Base-by-base conservation (phyloP, 2,797 vertebrate genomes). In the Protosalanx chinensis region DNA sequence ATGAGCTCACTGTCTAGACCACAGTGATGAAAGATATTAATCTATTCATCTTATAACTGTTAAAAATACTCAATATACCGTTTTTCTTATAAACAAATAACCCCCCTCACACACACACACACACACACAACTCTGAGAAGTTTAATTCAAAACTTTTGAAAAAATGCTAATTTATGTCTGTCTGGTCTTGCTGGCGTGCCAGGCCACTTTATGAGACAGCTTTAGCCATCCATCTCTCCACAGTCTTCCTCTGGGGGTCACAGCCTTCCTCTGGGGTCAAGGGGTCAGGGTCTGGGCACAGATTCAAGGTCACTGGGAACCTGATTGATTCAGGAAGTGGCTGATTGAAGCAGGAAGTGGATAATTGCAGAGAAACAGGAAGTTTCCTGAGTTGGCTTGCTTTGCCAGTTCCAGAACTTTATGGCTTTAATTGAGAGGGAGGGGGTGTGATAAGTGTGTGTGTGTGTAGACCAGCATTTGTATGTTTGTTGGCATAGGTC, bases 271-370 rank as follows among this genome's bases (percentile, higher is more conserved):
- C 53, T 35, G n/a, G 32, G 32, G 56, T 58, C 56, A 33, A 12
- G 29, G 58, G 13, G 67, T 37, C 67, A 58, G 30, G 67, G 56
- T 58, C 49, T 61, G 37, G 57, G 33, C 33, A 18, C 32, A 0
- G 16, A 59, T 49, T 49, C 58, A 63, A 63, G 58, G 69, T 62
- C 35, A 7, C n/a, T 12, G n/a, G 33, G 35, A 35, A 35, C 32
- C 68, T 60, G 68, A 70, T 70, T 62, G 23, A 41, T n/a, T 37
- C 35, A 61, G 60, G 37, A 71, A 62, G 41, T 46, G 41, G 8
- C 69, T 61, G 69, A 63, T 71, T 63, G 37, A 37, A 32, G 23
- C 18, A 61, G 60, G 58, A 71, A 63, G 41, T 51, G 27, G 37
- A 59, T 71, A 27, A 71, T 71, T 51, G 35, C 33, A 51, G 59